Percentiles rank a stretch among this genome's conserved stretches.
Evolutionary conservation across 2,888 invertebrate genomes (phyloP).

Genomic region (Erebia palarica): DNA sequence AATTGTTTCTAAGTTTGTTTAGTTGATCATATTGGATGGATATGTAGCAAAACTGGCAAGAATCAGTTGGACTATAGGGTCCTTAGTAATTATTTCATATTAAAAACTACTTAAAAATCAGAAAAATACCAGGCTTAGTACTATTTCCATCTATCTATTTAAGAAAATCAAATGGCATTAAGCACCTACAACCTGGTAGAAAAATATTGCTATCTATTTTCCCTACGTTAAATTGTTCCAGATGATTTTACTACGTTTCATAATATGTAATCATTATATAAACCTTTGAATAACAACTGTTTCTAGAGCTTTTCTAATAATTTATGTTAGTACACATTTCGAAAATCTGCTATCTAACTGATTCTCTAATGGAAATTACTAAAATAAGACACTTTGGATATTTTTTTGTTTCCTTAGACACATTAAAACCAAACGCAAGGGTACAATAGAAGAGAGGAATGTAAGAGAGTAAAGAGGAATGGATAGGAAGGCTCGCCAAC

Average conservation of each 20-base stretch:
- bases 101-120: slow-evolving; percentile 72
- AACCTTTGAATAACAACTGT: slow-evolving; percentile 57
- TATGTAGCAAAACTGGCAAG: slow-evolving; percentile 76
- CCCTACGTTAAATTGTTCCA: slow-evolving; percentile 76
- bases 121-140: slow-evolving; percentile 66
- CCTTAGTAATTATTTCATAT: slow-evolving; percentile 56
- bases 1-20: slow-evolving; percentile 63
- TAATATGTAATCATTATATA: slow-evolving; percentile 57
- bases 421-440: slow-evolving; percentile 58
- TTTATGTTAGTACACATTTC: slow-evolving; percentile 71
- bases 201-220: slow-evolving; percentile 72
- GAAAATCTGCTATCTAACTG: slow-evolving; percentile 78
- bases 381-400: slow-evolving; percentile 80
- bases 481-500: slow-evolving; percentile 52
- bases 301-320: slow-evolving; percentile 64
- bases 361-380: slow-evolving; percentile 76
- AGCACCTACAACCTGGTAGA: slow-evolving; percentile 76
- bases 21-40: slow-evolving; percentile 76
- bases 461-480: slow-evolving; percentile 66
- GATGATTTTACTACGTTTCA: slow-evolving; percentile 59
- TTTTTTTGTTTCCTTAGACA: slow-evolving; percentile 73
- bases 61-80: slow-evolving; percentile 61
- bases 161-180: slow-evolving; percentile 65
- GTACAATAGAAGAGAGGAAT: slow-evolving; percentile 67
- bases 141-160: slow-evolving; percentile 70